Conservation (phyloP, 2,888 invertebrate species). For the Kryphioiulus occultus region DNA sequence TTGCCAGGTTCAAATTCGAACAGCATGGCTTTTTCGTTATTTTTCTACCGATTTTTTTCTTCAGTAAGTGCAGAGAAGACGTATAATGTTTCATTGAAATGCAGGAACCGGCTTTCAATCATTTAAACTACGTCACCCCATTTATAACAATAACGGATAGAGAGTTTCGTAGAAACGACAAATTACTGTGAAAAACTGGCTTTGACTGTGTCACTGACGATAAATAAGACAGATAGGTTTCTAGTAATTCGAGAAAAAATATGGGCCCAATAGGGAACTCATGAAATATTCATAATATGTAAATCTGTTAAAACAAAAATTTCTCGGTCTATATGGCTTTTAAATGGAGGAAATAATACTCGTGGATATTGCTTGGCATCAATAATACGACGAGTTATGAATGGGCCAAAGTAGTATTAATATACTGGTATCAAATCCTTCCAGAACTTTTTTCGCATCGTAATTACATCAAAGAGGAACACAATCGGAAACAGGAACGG, state of each 20-base stretch:
- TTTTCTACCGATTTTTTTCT: background rate
- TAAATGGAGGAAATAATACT: background rate
- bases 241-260: constrained; percentile 34
- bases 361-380: background rate
- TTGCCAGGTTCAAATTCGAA: background rate
- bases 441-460: background rate
- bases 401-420: constrained; percentile 18
- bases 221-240: constrained; percentile 28
- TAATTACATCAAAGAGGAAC: background rate
- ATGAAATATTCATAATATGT: constrained; percentile 36
- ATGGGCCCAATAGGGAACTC: constrained; percentile 24
- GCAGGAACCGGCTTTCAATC: constrained; percentile 32
- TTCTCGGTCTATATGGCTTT: constrained; percentile 22
- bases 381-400: background rate
- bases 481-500: constrained; percentile 4
- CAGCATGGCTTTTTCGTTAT: background rate
- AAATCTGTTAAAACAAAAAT: constrained; percentile 31
- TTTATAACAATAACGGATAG: constrained; percentile 39
- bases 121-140: constrained; percentile 36
- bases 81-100: constrained; percentile 32
- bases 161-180: constrained; percentile 2
- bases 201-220: constrained; percentile 16
- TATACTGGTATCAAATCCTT: background rate
- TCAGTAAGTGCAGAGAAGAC: constrained; percentile 24
- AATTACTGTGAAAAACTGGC: constrained; percentile 29